Evolutionary conservation across 1,140 invertebrate species (phyloP), one percentile per base, ranked within the genome.

Genomic region (Cotesia glomerata): DNA sequence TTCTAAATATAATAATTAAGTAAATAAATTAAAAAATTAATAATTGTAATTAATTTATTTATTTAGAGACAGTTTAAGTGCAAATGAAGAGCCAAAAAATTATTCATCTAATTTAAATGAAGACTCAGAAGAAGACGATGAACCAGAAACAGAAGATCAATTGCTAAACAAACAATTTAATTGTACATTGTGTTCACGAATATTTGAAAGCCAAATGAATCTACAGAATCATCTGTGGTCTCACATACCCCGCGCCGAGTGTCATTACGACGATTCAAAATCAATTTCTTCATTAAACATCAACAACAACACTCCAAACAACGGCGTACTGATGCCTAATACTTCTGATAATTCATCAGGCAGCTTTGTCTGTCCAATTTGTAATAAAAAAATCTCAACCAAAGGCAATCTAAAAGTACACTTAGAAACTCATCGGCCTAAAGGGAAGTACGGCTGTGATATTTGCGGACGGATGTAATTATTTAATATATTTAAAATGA

Each of bases 401-500:
- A 92, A 90, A 79, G 87, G 88, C 75, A 91, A 92, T 81, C 82
- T 92, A 16, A 90, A 92, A 82, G 85, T 89, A 51, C 91, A 93
- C 86, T 82, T 92, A 67, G 91, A 92, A 79, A 88, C 89, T 16
- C 91, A 92, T 79, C 86, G 88, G 79, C 88, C 88, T 74, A 90
- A 89, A 78, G 90, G 90, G 69, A 89, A 90, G 84, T 90, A 90
- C 72, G 88, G 87, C 52, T 93, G 91, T 80, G 89, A 91, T 77
- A 88, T 92, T 76, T 93, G 91, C 85, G 91, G 91, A 70, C 88
- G 91, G 89, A 88, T 90, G 92, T 92, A 86, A 90, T 91, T 90
- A 26, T 67, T 54, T 16, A 71, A 66, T 64, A 35, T 56, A 59
- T 14, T 39, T 18, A 51, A 39, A 34, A 61, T 35, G 7, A 68